Percentiles rank a stretch among this genome's conserved stretches.
Evolutionary conservation across 1,140 invertebrate genomes (phyloP).

Genomic region (Zelostemma sp.): DNA sequence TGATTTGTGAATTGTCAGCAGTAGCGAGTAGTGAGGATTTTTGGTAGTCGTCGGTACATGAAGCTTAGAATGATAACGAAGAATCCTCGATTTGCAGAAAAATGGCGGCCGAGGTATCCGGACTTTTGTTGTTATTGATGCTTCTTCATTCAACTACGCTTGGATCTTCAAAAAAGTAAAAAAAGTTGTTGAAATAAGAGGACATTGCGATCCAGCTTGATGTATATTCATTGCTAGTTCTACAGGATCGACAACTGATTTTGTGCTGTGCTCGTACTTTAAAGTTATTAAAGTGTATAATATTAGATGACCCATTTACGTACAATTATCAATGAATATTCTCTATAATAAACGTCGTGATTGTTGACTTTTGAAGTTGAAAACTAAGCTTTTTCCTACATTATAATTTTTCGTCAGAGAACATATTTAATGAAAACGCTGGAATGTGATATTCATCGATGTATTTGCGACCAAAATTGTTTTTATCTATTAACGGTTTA

Average conservation of each 20-base stretch:
- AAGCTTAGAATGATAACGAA: slow-evolving; percentile 44
- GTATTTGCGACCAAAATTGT: too few relatives aligned
- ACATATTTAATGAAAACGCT: too few relatives aligned
- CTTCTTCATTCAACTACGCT: slow-evolving; percentile 38
- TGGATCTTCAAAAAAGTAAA: slow-evolving; percentile 49
- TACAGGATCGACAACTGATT: background rate
- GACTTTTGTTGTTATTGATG: slow-evolving; percentile 47
- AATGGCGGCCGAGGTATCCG: slow-evolving; percentile 48
- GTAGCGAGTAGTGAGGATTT: slow-evolving; percentile 41
- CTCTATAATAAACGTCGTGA: too few relatives aligned
- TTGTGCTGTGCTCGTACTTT: background rate
- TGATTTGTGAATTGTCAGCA: slow-evolving; percentile 29
- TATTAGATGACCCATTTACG: too few relatives aligned
- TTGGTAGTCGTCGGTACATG: slow-evolving; percentile 27
- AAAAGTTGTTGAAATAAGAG: slow-evolving; percentile 5
- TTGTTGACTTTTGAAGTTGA: too few relatives aligned
- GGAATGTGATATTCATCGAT: too few relatives aligned
- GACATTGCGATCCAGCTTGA: slow-evolving; percentile 7
- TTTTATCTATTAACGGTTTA: too few relatives aligned
- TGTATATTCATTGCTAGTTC: background rate
- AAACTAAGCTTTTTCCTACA: too few relatives aligned
- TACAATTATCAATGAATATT: too few relatives aligned
- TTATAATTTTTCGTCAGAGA: too few relatives aligned
- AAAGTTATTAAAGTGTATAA: too few relatives aligned
- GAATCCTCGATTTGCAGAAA: slow-evolving; percentile 52